Conservation (phyloP, 2,113 vertebrate species). For the Myrmophylax atrothorax region DNA sequence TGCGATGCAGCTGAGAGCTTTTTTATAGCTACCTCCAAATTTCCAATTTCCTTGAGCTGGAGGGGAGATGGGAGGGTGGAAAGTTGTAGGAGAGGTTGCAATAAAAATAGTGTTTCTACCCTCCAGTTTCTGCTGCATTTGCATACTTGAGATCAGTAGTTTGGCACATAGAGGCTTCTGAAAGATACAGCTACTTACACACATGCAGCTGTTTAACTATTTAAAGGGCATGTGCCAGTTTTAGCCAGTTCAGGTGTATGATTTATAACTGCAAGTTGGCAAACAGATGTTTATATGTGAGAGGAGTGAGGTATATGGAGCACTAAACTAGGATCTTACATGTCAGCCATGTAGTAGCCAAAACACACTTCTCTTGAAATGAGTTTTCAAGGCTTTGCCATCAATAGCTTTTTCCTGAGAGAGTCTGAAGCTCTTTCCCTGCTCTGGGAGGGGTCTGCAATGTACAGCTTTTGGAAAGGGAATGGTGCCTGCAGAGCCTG, state of each 20-base stretch:
- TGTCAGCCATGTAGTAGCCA: neutral
- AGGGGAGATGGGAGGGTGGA: neutral
- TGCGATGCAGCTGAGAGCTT: neutral
- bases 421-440: neutral
- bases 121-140: neutral
- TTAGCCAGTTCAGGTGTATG: neutral
- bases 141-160: neutral
- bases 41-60: neutral
- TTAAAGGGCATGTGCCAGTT: neutral
- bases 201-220: neutral
- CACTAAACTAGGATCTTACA: neutral
- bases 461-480: neutral
- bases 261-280: neutral
- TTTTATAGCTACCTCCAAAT: neutral
- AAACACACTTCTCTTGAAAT: neutral
- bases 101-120: neutral
- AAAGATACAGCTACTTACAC: neutral
- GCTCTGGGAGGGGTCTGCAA: neutral
- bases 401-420: neutral
- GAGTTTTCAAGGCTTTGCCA: neutral
- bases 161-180: neutral
- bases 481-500: neutral
- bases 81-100: neutral
- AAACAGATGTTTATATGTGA: neutral
- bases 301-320: neutral